These are phyloP conservation scores for Ganaspis sp. DNA, from an alignment of 1,140 invertebrate species.

Conservation along the genomic window DNA sequence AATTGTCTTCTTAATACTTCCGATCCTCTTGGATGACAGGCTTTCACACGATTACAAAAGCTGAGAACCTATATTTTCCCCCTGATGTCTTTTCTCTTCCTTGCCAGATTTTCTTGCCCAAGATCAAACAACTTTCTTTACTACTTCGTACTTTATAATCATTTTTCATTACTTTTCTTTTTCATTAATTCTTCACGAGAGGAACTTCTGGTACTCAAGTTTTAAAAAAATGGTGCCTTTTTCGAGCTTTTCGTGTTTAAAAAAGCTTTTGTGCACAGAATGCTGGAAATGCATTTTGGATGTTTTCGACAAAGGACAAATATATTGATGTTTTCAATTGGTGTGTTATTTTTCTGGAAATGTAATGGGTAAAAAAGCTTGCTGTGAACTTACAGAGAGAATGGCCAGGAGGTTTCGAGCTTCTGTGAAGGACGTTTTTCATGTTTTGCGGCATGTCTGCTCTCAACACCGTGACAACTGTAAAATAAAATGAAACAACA, in stretches of 20 bases:
- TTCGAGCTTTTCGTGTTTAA: not conserved
- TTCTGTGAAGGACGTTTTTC: conserved; percentile 74
- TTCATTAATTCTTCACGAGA: not conserved
- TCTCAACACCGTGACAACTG: conserved; percentile 75
- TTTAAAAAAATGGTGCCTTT: conserved; percentile 28
- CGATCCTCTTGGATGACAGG: conserved; percentile 37
- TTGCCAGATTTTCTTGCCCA: not conserved
- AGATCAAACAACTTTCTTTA: not conserved
- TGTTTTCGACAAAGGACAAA: conserved; percentile 15
- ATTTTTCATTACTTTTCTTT: not conserved
- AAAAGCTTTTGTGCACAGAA: no score
- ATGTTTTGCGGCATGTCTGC: conserved; percentile 73
- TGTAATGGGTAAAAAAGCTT: not conserved
- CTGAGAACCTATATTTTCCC: not conserved
- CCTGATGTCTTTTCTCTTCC: not conserved
- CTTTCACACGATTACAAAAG: conserved; percentile 34
- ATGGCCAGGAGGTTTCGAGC: conserved; percentile 75
- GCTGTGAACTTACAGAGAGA: conserved; percentile 71
- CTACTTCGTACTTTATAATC: not conserved
- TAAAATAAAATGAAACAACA: conserved; percentile 44
- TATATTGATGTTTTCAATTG: conserved; percentile 14
- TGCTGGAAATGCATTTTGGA: conserved; percentile 27
- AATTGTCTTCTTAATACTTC: conserved; percentile 54
- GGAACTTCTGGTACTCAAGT: not conserved
- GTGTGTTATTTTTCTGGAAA: not conserved